These are phyloP conservation scores for Vanessa cardui DNA, from an alignment of 2,888 invertebrate species.

Conservation along the genomic window DNA sequence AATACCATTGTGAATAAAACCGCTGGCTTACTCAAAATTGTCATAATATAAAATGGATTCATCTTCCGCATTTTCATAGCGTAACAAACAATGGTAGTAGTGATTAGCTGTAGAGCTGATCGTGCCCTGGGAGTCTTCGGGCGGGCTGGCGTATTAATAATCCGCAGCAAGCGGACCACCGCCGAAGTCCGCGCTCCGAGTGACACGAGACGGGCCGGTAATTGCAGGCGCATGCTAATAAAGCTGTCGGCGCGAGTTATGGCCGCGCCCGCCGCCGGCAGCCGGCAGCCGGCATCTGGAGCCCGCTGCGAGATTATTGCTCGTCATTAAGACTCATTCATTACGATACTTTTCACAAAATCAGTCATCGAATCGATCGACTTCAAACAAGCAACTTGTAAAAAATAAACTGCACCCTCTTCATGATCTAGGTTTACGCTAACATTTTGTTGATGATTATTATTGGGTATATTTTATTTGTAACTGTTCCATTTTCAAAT, in stretches of 20 bases:
- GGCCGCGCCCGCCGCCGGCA: neutral
- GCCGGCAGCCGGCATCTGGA: neutral
- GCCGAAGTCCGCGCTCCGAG: slow-evolving; percentile 9
- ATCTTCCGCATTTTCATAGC: neutral
- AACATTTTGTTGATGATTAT: too few relatives aligned
- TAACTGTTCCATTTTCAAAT: too few relatives aligned
- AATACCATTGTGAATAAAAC: too few relatives aligned
- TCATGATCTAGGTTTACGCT: neutral
- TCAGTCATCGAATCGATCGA: neutral
- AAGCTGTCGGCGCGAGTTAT: slow-evolving; percentile 25
- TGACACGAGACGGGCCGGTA: slow-evolving; percentile 15
- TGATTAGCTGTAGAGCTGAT: neutral
- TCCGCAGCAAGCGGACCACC: slow-evolving; percentile 12
- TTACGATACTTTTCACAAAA: neutral
- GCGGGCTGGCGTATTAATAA: slow-evolving; percentile 1
- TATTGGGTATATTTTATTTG: too few relatives aligned
- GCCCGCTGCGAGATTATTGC: slow-evolving; percentile 18
- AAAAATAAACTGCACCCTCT: neutral
- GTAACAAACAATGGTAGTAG: neutral
- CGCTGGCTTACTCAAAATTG: too few relatives aligned
- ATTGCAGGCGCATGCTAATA: slow-evolving; percentile 27
- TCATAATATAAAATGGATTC: too few relatives aligned
- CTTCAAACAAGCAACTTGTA: neutral
- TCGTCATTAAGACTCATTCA: neutral
- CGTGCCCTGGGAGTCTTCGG: neutral